Percentiles rank a stretch among this genome's conserved stretches.
phyloP scores from a whole-genome alignment of 1,140 invertebrate species.

The Physella acuta region DNA sequence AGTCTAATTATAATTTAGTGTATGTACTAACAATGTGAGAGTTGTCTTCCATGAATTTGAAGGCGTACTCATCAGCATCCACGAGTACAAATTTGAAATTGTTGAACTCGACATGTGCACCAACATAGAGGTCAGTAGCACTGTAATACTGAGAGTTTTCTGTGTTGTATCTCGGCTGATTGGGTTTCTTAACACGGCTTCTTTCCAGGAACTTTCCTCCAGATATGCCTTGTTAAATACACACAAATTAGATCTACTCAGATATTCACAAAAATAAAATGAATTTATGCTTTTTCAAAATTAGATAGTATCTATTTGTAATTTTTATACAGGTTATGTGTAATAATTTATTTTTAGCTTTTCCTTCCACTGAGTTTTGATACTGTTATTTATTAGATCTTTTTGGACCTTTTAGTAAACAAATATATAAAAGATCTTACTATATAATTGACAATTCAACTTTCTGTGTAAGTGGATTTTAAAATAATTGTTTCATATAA shows the following conservation, averaged over 20 bases:
- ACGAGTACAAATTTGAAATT: constrained; percentile 76
- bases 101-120: constrained; percentile 74
- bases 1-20: too few species aligned
- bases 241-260: background rate
- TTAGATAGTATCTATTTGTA: too few species aligned
- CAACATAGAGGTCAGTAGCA: constrained; percentile 79
- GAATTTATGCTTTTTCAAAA: background rate
- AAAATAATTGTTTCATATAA: too few species aligned
- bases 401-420: too few species aligned
- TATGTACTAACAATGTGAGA: constrained; percentile 66
- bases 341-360: too few species aligned
- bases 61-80: constrained; percentile 81
- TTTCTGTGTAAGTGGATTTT: too few species aligned
- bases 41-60: constrained; percentile 84
- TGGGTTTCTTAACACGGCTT: constrained; percentile 72
- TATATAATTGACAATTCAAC: too few species aligned
- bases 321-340: too few species aligned
- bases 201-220: constrained; percentile 72
- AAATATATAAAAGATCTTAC: too few species aligned
- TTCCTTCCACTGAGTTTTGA: too few species aligned
- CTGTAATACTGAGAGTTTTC: constrained; percentile 73
- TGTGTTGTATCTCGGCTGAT: constrained; percentile 64
- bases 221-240: constrained; percentile 61
- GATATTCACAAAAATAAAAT: background rate
- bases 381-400: too few species aligned